Conservation (phyloP, 2,113 vertebrate genomes). For the Equus quagga region DNA sequence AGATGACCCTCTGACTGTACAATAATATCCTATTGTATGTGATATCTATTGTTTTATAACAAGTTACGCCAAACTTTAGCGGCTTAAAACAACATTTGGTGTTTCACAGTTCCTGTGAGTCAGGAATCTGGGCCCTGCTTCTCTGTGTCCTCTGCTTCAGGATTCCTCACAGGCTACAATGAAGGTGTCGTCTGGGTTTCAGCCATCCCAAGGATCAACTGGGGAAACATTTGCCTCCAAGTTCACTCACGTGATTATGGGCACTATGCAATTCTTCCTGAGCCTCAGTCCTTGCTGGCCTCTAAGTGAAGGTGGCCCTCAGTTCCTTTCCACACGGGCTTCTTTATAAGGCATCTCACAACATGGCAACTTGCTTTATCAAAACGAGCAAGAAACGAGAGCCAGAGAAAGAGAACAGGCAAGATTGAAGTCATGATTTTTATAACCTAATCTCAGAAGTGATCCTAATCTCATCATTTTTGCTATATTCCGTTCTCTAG, state of each 20-base stretch:
- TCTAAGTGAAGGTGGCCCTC: background rate
- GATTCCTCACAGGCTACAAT: background rate
- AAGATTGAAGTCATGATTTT: background rate
- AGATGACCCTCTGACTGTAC: background rate
- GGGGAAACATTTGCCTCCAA: background rate
- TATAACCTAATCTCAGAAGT: background rate
- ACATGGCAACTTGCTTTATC: background rate
- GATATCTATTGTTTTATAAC: background rate
- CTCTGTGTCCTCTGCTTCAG: background rate
- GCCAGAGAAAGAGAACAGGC: background rate
- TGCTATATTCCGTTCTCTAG: background rate
- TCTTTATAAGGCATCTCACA: background rate
- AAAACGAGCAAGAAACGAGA: background rate
- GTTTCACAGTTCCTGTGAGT: background rate
- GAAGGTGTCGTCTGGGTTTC: background rate
- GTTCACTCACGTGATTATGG: background rate
- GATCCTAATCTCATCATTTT: background rate
- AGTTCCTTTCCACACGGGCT: background rate
- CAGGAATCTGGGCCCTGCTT: background rate
- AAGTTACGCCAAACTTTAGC: slow-evolving; percentile 26
- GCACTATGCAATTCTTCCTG: background rate
- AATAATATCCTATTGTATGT: background rate
- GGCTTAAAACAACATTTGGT: background rate
- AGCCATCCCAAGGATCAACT: background rate
- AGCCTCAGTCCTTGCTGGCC: background rate